A percentile compares a stretch with the other conserved stretches of the same genome.
These are phyloP conservation scores for Pipistrellus nathusii DNA, from an alignment of 2,797 vertebrate genomes.

Conservation along the genomic window DNA sequence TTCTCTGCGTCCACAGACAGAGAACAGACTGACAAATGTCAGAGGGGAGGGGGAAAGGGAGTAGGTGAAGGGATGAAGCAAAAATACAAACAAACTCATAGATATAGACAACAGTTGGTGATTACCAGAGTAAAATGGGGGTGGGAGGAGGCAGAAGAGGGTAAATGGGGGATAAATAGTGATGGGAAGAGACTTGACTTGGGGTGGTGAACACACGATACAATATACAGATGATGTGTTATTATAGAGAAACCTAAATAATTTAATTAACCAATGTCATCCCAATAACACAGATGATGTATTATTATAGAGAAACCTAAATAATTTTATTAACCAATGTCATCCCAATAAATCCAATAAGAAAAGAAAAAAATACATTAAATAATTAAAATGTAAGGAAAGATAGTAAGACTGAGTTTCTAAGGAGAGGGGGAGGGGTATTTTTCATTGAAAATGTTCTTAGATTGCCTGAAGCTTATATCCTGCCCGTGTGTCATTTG, in stretches of 20 bases:
- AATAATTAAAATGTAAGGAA: background rate
- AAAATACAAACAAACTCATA: background rate
- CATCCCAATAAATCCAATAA: background rate
- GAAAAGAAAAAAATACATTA: background rate
- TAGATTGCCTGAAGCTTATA: background rate
- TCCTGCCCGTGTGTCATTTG: background rate
- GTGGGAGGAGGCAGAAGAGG: background rate
- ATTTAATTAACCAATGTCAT: background rate
- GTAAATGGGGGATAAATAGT: background rate
- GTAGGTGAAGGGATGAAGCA: background rate
- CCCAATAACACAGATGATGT: background rate
- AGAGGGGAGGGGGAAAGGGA: background rate
- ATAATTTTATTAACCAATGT: background rate
- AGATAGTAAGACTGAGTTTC: background rate
- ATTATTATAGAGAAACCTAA: background rate
- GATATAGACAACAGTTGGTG: background rate
- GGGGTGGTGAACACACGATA: background rate
- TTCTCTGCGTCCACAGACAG: background rate
- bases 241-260: background rate
- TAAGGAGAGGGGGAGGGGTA: background rate
- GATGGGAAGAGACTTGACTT: background rate
- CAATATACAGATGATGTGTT: background rate
- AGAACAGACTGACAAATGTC: background rate
- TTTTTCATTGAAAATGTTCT: background rate
- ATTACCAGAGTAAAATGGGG: background rate